A percentile compares a stretch with the other conserved stretches of the same genome.
Conservation (phyloP, 2,113 vertebrate genomes). For the Xiphophorus maculatus region DNA sequence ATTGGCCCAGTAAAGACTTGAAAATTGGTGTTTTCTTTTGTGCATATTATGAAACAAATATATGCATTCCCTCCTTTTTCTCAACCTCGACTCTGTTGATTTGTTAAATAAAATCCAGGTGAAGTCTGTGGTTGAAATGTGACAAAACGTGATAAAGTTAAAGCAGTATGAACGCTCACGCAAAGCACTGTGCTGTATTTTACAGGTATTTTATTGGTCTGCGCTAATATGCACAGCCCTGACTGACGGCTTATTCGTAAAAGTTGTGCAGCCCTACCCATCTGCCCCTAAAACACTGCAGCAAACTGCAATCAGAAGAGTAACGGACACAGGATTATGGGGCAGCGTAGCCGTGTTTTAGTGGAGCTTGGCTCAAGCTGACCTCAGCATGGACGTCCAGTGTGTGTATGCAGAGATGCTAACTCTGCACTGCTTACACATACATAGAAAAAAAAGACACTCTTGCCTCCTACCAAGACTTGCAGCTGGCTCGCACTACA, state of each 20-base stretch:
- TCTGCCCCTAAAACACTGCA: slow-evolving; percentile 14
- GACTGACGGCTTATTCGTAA: neutral
- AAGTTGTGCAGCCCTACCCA: neutral
- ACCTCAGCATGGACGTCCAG: slow-evolving; percentile 39
- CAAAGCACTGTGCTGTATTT: neutral
- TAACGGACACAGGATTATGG: slow-evolving; percentile 54
- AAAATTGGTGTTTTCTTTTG: no score
- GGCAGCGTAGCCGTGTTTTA: slow-evolving; percentile 49
- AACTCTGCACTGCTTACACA: slow-evolving; percentile 42
- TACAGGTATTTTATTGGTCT: neutral
- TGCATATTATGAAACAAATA: no score
- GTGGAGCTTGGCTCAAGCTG: slow-evolving; percentile 41
- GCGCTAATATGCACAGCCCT: neutral
- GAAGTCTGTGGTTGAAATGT: no score
- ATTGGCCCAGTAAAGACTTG: no score
- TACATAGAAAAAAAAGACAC: slow-evolving; percentile 12
- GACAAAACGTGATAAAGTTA: no score
- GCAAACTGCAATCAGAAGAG: slow-evolving; percentile 52
- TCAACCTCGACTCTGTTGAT: no score
- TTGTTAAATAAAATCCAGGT: no score
- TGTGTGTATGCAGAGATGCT: slow-evolving; percentile 46
- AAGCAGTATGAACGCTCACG: no score
- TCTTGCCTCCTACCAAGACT: slow-evolving; percentile 51
- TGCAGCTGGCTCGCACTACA: slow-evolving; percentile 63
- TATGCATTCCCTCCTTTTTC: no score